Evolutionary conservation across 2,797 vertebrate species (phyloP), one percentile per base, ranked within the genome.

Genomic region (Acomys russatus): DNA sequence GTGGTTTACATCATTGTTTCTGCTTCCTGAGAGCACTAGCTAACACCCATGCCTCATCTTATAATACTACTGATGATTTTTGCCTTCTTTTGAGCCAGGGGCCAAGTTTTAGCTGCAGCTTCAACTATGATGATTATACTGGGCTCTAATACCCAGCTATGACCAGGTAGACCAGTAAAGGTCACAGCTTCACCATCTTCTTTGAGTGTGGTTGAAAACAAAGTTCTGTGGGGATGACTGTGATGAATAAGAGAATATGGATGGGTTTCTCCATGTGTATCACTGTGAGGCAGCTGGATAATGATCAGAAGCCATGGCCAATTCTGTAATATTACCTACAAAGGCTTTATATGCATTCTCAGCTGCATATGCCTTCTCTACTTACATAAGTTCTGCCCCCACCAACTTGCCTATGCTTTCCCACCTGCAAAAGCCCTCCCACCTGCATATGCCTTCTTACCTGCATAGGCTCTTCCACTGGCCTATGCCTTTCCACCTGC

Each of bases 241-340:
- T 74, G 71, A 90, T 28, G 14, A 79, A 87, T 76, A 56, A 94
- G 63, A 91, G 68, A 88, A 49, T 11, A 68, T 51, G 33, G 88
- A 82, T 35, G 35, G 90, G 54, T 25, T 71, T 92, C 51, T 83
- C 38, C 56, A 30, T n/a, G 35, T 54, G 49, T 59, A 87, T 35
- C 85, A 91, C 63, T 71, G 51, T 90, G 59, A 96, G 85, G 63
- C 51, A 86, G 78, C 11, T 93, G 51, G 51, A 88, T 90, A 76
- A 92, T 96, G 80, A 88, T 88, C n/a, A 94, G 68, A 90, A 88
- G 25, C 71, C 71, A 30, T 76, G 64, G 59, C 54, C 49, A 85
- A 49, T 25, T 95, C 20, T 18, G 51, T 80, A 70, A 92, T 66
- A 85, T 38, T 59, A 68, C 17, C 71, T 63, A 28, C 56, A 38